Base-by-base conservation (phyloP, 2,797 vertebrate genomes). In the Rhinella marina region DNA sequence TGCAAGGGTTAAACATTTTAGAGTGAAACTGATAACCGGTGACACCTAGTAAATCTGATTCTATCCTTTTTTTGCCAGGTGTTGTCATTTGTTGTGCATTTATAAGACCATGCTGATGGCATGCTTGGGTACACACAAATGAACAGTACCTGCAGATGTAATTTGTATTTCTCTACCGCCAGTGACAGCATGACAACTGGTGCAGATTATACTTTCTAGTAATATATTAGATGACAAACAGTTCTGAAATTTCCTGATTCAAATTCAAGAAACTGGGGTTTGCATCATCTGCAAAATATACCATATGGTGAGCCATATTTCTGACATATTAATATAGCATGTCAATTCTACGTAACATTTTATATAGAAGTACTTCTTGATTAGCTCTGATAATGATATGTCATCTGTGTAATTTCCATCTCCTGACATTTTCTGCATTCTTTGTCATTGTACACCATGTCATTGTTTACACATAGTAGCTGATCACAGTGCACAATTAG, bases 81-180 rank as follows among this genome's bases (percentile, higher is more conserved):
- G 80, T 64, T 85, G 83, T 81, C 48, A 84, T 84, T 81, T 86
- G 81, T 85, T 14, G 50, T 86, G 52, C 75, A 86, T 82, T 70
- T 76, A 76, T 77, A 89, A 52, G 79, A 59, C 72, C 6, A 70
- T 54, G 27, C 72, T 66, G 79, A 76, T 86, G 23, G 59, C 84
- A 89, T 86, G 88, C 78, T 86, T 86, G 84, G 57, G 68, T 82
- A 84, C 50, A 64, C 83, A 86, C 59, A 82, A 89, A 86, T 86
- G 79, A 85, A 89, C 48, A 85, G 72, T 68, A 70, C 50, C 73
- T 76, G 81, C 50, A 77, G 79, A 76, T 89, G 79, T 80, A 77
- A 89, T 86, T 81, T 89, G 70, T 86, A 78, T 86, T 72, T 85
- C 70, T 86, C 52, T 82, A 57, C 70, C 59, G 77, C 84, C 32